A percentile compares a stretch with the other conserved stretches of the same genome.
Conservation (phyloP, 1,140 invertebrate genomes). For the Heliconius nattereri region DNA sequence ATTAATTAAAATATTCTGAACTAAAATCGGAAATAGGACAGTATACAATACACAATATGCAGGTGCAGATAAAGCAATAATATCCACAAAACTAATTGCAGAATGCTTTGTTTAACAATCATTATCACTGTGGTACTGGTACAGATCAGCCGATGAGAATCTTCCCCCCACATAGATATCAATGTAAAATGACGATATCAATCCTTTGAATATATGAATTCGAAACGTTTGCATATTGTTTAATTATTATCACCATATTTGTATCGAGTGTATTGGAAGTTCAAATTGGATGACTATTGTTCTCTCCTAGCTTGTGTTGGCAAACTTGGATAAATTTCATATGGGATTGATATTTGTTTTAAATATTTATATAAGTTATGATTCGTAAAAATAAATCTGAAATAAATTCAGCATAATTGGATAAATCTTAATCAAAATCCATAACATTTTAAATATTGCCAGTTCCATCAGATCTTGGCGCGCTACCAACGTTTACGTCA, state of each 20-base stretch:
- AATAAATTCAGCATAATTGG: background rate
- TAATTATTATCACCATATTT: constrained; percentile 8
- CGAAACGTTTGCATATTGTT: background rate
- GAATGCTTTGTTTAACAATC: background rate
- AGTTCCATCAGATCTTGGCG: constrained; percentile 1
- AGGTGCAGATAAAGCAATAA: background rate
- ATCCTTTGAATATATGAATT: background rate
- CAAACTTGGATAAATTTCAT: background rate
- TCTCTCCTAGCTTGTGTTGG: background rate
- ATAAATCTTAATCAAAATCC: background rate
- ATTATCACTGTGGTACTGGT: background rate
- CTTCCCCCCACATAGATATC: background rate
- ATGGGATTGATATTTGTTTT: too few relatives aligned
- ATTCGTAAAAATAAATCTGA: background rate
- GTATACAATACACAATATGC: background rate
- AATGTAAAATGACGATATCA: background rate
- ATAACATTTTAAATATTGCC: background rate
- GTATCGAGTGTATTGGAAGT: background rate
- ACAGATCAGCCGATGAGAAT: background rate
- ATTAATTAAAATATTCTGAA: background rate
- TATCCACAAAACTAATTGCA: background rate
- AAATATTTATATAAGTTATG: too few relatives aligned
- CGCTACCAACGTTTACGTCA: constrained; percentile 7
- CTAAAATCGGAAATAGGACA: background rate
- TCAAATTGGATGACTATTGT: background rate